Percentiles rank a stretch among this genome's conserved stretches.
Conservation (phyloP, 2,113 vertebrate genomes). For the Solenodon paradoxus region DNA sequence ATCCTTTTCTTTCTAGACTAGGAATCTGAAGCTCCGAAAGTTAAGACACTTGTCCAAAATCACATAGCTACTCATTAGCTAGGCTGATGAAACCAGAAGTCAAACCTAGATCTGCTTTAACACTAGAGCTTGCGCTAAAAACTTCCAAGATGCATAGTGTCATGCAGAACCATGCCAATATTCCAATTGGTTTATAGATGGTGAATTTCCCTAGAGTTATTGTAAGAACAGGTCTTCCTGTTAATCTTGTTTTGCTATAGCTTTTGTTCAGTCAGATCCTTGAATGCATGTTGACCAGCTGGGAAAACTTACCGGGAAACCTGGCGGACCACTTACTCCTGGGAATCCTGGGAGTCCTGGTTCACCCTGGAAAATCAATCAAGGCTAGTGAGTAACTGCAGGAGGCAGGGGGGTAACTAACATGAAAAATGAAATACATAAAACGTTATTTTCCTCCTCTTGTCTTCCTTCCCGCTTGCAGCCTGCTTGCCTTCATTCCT, state of each 20-base stretch:
- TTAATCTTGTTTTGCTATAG: background rate
- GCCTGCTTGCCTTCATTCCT: too few species aligned
- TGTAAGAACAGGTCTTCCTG: background rate
- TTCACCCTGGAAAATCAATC: conserved; percentile 85
- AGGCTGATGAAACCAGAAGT: background rate
- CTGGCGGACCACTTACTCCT: conserved; percentile 83
- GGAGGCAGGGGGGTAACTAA: conserved; percentile 10
- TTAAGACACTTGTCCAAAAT: background rate
- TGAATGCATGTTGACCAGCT: background rate
- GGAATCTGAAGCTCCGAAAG: background rate
- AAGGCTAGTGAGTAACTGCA: conserved; percentile 14
- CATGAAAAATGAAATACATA: too few species aligned
- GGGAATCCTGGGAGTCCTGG: conserved; percentile 84
- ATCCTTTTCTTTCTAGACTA: background rate
- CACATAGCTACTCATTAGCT: background rate
- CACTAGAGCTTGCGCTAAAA: background rate
- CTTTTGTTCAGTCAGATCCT: background rate
- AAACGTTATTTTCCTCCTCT: too few species aligned
- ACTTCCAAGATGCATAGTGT: background rate
- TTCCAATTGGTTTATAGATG: background rate
- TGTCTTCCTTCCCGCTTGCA: too few species aligned
- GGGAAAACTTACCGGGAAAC: conserved; percentile 84
- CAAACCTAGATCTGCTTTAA: conserved; percentile 19
- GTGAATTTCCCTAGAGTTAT: background rate
- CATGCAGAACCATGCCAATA: background rate